Percentiles rank a stretch among this genome's conserved stretches.
These are phyloP conservation scores for Varanus salvator DNA, from an alignment of 2,113 vertebrate species.

Conservation along the genomic window DNA sequence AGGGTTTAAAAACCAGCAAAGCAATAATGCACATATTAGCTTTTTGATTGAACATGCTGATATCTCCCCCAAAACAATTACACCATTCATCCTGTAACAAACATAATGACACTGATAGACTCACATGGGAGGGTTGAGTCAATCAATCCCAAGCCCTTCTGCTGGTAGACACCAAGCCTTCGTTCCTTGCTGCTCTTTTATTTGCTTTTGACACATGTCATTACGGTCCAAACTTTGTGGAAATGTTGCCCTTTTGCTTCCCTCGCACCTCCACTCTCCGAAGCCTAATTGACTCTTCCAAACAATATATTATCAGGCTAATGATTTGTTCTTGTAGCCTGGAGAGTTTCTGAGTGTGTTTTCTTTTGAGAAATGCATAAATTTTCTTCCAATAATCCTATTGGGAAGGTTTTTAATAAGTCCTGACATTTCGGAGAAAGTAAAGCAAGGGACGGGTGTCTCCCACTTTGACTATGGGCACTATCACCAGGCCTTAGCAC, in stretches of 20 bases:
- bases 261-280: background rate
- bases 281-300: conserved; percentile 54
- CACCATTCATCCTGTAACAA: conserved; percentile 48
- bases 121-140: conserved; percentile 34
- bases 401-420: conserved; percentile 63
- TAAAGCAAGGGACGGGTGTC: conserved; percentile 52
- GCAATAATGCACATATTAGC: conserved; percentile 67
- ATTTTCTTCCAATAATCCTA: conserved; percentile 55
- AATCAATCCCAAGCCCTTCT: conserved; percentile 24
- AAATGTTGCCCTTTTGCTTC: conserved; percentile 11
- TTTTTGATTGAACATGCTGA: conserved; percentile 68
- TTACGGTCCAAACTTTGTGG: conserved; percentile 19
- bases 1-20: conserved; percentile 66
- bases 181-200: conserved; percentile 42
- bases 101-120: conserved; percentile 36
- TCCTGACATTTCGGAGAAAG: conserved; percentile 56
- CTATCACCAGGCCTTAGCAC: conserved; percentile 27
- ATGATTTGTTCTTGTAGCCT: conserved; percentile 32
- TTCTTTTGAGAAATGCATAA: conserved; percentile 53
- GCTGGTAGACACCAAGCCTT: conserved; percentile 23
- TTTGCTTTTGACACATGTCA: conserved; percentile 13
- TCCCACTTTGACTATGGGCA: conserved; percentile 30
- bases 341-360: conserved; percentile 38
- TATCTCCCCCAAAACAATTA: conserved; percentile 59
- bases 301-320: conserved; percentile 41